Conservation (phyloP, 1,140 invertebrate species). For the Pseudomyrmex dendroicus region DNA sequence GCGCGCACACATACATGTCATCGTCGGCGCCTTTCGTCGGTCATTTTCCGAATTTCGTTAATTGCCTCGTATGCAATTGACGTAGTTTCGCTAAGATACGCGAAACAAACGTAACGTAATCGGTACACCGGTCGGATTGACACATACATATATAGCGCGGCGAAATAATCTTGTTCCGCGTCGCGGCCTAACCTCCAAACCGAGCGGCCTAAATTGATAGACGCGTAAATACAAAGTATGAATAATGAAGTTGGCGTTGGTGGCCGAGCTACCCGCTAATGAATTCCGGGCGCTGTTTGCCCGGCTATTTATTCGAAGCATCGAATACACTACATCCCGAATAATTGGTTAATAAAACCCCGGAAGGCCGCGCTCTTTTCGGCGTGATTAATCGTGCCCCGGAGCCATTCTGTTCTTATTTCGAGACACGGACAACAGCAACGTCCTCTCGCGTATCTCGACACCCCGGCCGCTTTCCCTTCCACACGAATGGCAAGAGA, state of each 20-base stretch:
- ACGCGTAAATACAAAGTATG: constrained; percentile 51
- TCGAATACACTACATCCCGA: constrained; percentile 68
- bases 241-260: constrained; percentile 45
- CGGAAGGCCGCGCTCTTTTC: constrained; percentile 74
- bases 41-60: not conserved
- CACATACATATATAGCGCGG: not conserved
- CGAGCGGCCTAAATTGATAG: constrained; percentile 41
- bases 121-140: not conserved
- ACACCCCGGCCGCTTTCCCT: constrained; percentile 43
- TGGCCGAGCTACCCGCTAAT: constrained; percentile 64
- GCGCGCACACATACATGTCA: not conserved
- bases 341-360: constrained; percentile 77
- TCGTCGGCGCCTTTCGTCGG: not conserved
- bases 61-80: too few species aligned
- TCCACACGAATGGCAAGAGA: constrained; percentile 35
- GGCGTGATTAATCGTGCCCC: constrained; percentile 74
- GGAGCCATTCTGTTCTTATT: constrained; percentile 70
- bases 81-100: not conserved
- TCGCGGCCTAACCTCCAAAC: constrained; percentile 34
- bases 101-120: not conserved
- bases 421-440: constrained; percentile 57
- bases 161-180: constrained; percentile 49
- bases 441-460: constrained; percentile 35
- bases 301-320: constrained; percentile 70
- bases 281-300: constrained; percentile 68